These are phyloP conservation scores for Cinclus cinclus DNA, from an alignment of 2,113 vertebrate genomes.

Conservation along the genomic window DNA sequence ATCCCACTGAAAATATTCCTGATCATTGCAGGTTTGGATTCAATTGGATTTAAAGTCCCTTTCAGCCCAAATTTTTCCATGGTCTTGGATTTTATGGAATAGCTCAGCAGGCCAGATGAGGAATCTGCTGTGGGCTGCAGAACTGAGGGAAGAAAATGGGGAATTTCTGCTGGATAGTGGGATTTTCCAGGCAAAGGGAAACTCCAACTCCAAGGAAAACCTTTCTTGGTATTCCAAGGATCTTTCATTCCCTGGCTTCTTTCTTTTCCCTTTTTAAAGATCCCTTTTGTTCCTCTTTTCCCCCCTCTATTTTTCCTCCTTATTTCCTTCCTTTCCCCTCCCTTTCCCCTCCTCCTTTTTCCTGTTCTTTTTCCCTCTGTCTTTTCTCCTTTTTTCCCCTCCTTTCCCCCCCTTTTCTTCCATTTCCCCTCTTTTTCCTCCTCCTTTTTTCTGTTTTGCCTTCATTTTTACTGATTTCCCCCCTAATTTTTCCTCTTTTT, in stretches of 20 bases:
- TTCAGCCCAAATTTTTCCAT: background rate
- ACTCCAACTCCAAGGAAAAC: background rate
- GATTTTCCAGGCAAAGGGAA: background rate
- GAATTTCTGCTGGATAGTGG: background rate
- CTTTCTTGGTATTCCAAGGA: too few relatives aligned
- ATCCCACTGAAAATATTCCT: fast-evolving
- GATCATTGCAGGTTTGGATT: too few relatives aligned
- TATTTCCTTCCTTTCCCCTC: background rate
- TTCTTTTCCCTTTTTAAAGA: fast-evolving
- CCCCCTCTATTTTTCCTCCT: too few relatives aligned
- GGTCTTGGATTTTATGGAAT: background rate
- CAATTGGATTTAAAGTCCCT: background rate
- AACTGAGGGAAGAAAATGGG: fast-evolving
- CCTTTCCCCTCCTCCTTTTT: background rate
- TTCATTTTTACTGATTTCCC: too few relatives aligned
- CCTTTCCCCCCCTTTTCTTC: background rate
- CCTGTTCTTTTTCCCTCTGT: background rate
- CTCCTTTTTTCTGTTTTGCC: background rate
- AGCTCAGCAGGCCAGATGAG: fast-evolving
- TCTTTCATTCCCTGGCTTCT: background rate
- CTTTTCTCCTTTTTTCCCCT: too few relatives aligned
- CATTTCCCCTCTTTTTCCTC: background rate
- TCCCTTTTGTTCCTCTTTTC: background rate
- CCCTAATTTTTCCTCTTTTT: background rate
- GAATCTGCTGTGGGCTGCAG: background rate